A percentile compares a stretch with the other conserved stretches of the same genome.
Conservation (phyloP, 2,113 vertebrate genomes). For the Mohoua ochrocephala region DNA sequence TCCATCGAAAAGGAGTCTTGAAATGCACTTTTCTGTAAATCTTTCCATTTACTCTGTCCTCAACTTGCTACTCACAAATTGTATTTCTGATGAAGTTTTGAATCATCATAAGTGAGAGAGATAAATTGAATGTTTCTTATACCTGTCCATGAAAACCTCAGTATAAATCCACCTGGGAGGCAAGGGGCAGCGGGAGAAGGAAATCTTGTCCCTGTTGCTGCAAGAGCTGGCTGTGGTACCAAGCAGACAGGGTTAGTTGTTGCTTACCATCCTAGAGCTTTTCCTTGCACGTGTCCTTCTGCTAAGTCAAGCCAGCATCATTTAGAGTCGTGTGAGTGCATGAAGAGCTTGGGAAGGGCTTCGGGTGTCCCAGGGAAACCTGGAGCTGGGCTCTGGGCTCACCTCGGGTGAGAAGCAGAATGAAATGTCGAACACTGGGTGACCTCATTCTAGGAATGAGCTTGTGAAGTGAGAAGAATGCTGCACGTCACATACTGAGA, state of each 20-base stretch:
- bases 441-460: not conserved
- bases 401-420: rapidly evolving
- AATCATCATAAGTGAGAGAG: not conserved
- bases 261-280: not conserved
- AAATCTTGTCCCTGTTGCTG: not conserved
- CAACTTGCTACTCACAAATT: not conserved
- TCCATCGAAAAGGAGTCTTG: not conserved
- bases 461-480: not conserved
- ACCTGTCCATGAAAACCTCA: not conserved
- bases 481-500: not conserved
- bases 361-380: not conserved
- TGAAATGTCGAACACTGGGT: not conserved
- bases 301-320: not conserved
- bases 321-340: not conserved
- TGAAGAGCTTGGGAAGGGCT: not conserved
- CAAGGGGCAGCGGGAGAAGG: not conserved
- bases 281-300: not conserved
- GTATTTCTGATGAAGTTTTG: not conserved
- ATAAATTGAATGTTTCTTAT: not conserved
- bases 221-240: not conserved
- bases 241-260: not conserved
- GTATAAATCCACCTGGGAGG: not conserved
- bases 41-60: not conserved
- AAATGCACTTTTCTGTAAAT: not conserved
- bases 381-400: not conserved